A percentile compares a stretch with the other conserved stretches of the same genome.
phyloP scores from a whole-genome alignment of 1,140 invertebrate genomes.

The Heliothis virescens region DNA sequence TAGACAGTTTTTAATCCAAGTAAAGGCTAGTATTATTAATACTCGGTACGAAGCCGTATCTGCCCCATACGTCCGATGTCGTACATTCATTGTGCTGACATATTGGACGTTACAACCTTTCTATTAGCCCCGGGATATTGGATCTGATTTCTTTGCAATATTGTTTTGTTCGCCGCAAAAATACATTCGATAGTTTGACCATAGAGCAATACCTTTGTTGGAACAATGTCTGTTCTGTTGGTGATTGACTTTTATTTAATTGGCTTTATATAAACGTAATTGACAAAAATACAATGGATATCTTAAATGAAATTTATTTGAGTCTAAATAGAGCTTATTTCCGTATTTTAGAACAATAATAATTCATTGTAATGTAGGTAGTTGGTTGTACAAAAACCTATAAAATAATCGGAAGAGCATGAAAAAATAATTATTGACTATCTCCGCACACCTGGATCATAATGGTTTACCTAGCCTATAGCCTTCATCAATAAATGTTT shows the following conservation, averaged over 20 bases:
- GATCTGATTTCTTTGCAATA: slow-evolving; percentile 16
- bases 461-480: too few relatives aligned
- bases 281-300: too few relatives aligned
- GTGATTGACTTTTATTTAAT: background rate
- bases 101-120: slow-evolving; percentile 14
- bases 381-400: too few relatives aligned
- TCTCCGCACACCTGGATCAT: too few relatives aligned
- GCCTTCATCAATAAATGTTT: too few relatives aligned
- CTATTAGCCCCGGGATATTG: slow-evolving; percentile 13
- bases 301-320: too few relatives aligned
- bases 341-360: too few relatives aligned
- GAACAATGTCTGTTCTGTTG: background rate
- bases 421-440: too few relatives aligned
- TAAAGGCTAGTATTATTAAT: background rate
- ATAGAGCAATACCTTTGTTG: background rate
- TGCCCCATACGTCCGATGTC: background rate
- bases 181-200: background rate
- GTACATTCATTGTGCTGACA: slow-evolving; percentile 31
- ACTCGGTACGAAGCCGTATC: background rate
- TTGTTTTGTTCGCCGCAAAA: background rate
- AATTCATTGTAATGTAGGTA: too few relatives aligned
- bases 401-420: too few relatives aligned
- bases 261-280: background rate
- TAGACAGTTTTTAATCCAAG: background rate
- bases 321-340: too few relatives aligned